Conservation (phyloP, 2,797 vertebrate species). For the Nyctalus aviator region DNA sequence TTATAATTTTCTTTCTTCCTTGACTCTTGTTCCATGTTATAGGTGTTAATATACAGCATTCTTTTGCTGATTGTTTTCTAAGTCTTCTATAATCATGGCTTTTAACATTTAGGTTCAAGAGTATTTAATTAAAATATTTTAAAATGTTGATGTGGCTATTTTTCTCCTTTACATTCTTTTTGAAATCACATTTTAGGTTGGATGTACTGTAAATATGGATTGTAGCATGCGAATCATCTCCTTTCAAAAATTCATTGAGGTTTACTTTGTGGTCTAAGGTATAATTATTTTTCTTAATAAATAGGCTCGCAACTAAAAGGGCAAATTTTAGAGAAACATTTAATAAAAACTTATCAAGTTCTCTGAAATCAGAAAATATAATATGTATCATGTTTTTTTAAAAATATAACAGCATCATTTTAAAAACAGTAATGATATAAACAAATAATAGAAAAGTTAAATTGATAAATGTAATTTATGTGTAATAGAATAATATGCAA, state of each 20-base stretch:
- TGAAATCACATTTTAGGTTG: neutral
- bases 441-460: neutral
- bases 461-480: neutral
- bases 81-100: neutral
- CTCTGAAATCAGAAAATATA: neutral
- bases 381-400: neutral
- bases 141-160: neutral
- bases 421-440: neutral
- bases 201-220: neutral
- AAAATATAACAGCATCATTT: neutral
- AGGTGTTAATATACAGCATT: neutral
- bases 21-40: neutral
- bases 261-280: neutral
- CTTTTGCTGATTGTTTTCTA: constrained; percentile 11
- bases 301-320: neutral
- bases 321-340: neutral
- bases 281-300: neutral
- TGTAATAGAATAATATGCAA: neutral
- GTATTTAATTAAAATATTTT: neutral
- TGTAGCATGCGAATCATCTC: neutral
- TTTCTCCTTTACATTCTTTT: neutral
- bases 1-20: neutral
- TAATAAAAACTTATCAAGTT: neutral
- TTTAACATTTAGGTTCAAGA: neutral
- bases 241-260: neutral